Conservation (phyloP, 2,113 vertebrate genomes). For the Oreochromis aureus region DNA sequence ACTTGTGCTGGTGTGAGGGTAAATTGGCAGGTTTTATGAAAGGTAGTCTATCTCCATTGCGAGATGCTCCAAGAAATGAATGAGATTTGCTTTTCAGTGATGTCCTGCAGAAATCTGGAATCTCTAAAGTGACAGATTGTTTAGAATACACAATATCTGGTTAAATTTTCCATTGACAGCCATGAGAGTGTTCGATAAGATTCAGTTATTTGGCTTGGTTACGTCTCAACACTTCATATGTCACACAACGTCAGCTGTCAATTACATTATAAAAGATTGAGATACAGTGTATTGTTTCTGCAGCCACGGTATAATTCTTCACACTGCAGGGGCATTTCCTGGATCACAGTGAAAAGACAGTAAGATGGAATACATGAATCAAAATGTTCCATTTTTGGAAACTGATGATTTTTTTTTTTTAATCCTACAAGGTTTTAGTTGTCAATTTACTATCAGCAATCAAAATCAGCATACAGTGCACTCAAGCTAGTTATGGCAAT, state of each 20-base stretch:
- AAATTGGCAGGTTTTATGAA: conserved; percentile 54
- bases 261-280: neutral
- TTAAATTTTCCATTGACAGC: neutral
- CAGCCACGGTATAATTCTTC: neutral
- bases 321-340: neutral
- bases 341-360: neutral
- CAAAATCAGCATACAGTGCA: neutral
- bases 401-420: neutral
- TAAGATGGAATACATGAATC: neutral
- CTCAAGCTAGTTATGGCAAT: neutral
- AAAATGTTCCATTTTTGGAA: neutral
- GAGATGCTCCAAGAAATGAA: neutral
- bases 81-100: conserved; percentile 9
- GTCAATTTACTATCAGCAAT: neutral
- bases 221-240: neutral
- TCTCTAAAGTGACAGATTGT: neutral
- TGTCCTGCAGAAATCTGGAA: neutral
- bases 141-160: neutral
- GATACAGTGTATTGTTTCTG: neutral
- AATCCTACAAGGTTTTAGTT: neutral
- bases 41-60: neutral
- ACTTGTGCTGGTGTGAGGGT: conserved; percentile 22
- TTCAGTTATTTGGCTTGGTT: neutral
- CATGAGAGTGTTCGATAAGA: neutral
- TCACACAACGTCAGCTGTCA: conserved; percentile 9